A percentile compares a stretch with the other conserved stretches of the same genome.
These are phyloP conservation scores for Tragelaphus strepsiceros DNA, from an alignment of 2,113 vertebrate genomes.

Conservation along the genomic window DNA sequence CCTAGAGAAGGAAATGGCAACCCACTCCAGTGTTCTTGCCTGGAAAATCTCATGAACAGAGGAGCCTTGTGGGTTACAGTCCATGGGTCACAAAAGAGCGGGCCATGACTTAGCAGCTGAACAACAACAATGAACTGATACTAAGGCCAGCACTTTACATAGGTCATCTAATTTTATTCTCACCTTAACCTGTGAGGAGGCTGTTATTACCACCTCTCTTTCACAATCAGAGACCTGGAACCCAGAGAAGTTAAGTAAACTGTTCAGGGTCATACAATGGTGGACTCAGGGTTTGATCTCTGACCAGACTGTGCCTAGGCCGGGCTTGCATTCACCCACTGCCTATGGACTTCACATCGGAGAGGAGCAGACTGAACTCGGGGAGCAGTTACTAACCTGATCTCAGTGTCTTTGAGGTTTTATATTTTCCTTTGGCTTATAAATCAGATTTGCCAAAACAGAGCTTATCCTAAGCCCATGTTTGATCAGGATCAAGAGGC, in stretches of 20 bases:
- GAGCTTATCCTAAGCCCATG: not conserved
- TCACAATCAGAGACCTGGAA: not conserved
- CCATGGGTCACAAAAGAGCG: not conserved
- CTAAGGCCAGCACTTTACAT: not conserved
- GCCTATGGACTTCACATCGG: accelerated
- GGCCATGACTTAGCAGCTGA: not conserved
- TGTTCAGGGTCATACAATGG: not conserved
- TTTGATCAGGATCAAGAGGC: not conserved
- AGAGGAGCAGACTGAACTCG: not conserved
- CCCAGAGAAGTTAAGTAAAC: not conserved
- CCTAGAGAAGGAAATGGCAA: not conserved
- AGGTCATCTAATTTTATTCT: not conserved
- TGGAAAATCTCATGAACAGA: not conserved
- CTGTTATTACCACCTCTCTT: not conserved
- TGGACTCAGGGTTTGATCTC: not conserved
- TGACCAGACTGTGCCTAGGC: not conserved
- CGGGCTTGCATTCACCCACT: too few relatives aligned
- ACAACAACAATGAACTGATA: not conserved
- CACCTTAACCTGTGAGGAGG: not conserved
- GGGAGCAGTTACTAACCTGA: too few relatives aligned
- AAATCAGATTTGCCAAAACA: not conserved
- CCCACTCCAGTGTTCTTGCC: not conserved
- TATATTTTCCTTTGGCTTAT: not conserved
- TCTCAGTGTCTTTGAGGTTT: not conserved
- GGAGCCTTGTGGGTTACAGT: not conserved